phyloP scores from a whole-genome alignment of 2,113 vertebrate species.

The Illadopsis cleaveri region DNA sequence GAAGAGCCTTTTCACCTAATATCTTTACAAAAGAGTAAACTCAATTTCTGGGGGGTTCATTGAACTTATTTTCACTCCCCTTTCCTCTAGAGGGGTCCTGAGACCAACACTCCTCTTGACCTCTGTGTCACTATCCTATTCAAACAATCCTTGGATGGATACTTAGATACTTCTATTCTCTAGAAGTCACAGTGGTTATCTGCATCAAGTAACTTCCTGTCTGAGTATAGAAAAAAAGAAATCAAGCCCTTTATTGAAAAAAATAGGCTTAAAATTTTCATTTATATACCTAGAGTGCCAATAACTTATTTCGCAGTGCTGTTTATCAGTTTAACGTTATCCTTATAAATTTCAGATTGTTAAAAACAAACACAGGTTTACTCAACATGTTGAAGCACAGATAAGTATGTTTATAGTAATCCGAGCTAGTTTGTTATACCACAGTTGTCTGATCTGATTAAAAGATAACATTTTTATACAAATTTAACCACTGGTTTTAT shows the following conservation, averaged over 20 bases:
- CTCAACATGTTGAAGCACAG: background rate
- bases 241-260: background rate
- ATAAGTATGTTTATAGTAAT: background rate
- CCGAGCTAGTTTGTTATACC: background rate
- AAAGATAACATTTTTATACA: background rate
- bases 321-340: background rate
- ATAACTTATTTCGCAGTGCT: background rate
- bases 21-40: background rate
- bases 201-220: background rate
- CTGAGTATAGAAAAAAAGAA: background rate
- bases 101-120: background rate
- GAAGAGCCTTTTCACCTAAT: background rate
- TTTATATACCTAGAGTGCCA: background rate
- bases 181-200: background rate
- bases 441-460: background rate
- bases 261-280: background rate
- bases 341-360: background rate
- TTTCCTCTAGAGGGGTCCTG: background rate
- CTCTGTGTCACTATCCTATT: background rate
- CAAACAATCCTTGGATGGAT: background rate
- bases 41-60: rapidly evolving
- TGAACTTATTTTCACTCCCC: background rate
- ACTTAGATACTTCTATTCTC: background rate
- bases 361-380: background rate
- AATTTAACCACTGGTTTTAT: background rate